Evolutionary conservation across 2,797 vertebrate genomes (phyloP).

Genomic region (Astyanax mexicanus): DNA sequence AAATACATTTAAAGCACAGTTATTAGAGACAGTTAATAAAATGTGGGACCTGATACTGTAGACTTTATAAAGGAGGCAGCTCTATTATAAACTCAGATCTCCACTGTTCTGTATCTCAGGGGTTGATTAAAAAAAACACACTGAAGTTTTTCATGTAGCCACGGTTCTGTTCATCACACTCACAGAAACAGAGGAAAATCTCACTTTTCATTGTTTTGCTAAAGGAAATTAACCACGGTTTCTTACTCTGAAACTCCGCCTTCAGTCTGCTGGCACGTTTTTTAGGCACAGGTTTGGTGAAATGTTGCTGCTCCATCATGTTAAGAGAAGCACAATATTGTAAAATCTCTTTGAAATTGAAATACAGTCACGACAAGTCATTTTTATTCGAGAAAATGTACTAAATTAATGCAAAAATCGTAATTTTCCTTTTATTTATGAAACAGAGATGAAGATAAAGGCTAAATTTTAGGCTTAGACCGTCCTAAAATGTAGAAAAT

Average conservation of each 20-base stretch:
- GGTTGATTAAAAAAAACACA: neutral
- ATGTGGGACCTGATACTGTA: neutral
- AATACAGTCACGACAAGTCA: no score
- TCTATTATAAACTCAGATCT: conserved; percentile 11
- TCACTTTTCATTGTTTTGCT: no score
- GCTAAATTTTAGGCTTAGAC: no score
- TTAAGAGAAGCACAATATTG: neutral
- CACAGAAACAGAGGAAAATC: neutral
- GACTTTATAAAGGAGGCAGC: conserved; percentile 35
- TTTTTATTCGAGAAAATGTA: no score
- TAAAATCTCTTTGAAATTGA: no score
- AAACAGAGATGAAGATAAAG: no score
- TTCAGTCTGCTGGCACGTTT: neutral
- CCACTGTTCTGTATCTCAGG: conserved; percentile 18
- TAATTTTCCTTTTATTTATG: no score
- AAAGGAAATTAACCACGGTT: neutral
- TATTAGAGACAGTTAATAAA: no score
- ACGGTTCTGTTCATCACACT: neutral
- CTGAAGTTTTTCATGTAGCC: neutral
- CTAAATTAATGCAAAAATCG: no score
- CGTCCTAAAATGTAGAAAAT: no score
- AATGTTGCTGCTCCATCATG: neutral
- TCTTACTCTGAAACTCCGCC: neutral
- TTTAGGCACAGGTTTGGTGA: neutral
- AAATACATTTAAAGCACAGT: no score